Evolutionary conservation across 1,140 invertebrate species (phyloP).

Genomic region (Myzus persicae): DNA sequence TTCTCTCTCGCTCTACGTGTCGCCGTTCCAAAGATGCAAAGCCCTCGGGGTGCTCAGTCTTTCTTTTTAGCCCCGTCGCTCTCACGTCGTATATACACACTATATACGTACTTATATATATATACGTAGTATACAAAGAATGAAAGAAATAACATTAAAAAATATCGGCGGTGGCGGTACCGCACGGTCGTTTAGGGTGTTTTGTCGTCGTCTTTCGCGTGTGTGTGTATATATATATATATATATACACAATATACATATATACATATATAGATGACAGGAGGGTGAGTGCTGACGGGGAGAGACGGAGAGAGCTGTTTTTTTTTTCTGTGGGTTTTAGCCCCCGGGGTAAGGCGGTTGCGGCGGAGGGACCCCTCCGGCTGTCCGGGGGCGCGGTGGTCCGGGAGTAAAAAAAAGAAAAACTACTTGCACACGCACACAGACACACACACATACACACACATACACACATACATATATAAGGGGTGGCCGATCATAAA

Average conservation of each 20-base stretch:
- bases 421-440: conserved; percentile 3
- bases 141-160: conserved; percentile 58
- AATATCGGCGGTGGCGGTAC: conserved; percentile 23
- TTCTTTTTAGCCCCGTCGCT: conserved; percentile 26
- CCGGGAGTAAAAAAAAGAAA: conserved; percentile 47
- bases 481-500: conserved; percentile 55
- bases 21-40: conserved; percentile 17
- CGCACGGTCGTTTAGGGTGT: conserved; percentile 54
- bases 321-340: conserved; percentile 52
- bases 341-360: conserved; percentile 23
- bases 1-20: neutral
- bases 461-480: neutral
- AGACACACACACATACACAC: neutral
- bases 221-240: neutral
- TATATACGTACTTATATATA: neutral
- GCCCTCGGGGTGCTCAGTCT: conserved; percentile 10
- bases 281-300: neutral
- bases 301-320: conserved; percentile 2
- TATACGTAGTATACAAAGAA: neutral
- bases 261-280: neutral
- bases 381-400: neutral
- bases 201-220: conserved; percentile 48
- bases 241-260: neutral
- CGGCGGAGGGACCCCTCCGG: neutral
- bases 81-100: neutral